These are phyloP conservation scores for Chiridota heheva DNA, from an alignment of 35 echinoderm and acorn worm genomes.

Conservation along the genomic window DNA sequence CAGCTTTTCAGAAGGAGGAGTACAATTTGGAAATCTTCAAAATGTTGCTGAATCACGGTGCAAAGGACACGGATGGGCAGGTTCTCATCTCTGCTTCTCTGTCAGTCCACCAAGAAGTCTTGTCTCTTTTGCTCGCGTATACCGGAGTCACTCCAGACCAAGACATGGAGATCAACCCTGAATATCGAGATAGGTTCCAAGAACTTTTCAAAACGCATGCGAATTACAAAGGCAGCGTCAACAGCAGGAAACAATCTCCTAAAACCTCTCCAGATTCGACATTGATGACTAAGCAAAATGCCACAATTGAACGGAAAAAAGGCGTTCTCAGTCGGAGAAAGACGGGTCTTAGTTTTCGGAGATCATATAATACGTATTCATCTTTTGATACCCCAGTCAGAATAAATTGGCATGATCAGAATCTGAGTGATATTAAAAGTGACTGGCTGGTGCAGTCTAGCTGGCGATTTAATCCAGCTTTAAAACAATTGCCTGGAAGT, in stretches of 20 bases:
- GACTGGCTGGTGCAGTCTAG: conserved; percentile 91
- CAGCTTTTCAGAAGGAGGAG: conserved; percentile 67
- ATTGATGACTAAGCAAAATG: conserved; percentile 11
- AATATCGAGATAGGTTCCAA: conserved; percentile 63
- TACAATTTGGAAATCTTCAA: conserved; percentile 87
- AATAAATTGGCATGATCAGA: conserved; percentile 96
- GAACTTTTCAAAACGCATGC: conserved; percentile 33
- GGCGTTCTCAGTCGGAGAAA: conserved; percentile 44
- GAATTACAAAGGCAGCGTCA: conserved; percentile 1
- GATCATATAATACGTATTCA: conserved; percentile 53
- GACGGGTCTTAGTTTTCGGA: conserved; percentile 72
- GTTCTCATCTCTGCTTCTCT: conserved; percentile 74
- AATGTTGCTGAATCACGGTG: conserved; percentile 80
- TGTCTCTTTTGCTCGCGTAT: conserved; percentile 70
- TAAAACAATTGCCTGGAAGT: conserved; percentile 62
- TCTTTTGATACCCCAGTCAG: conserved; percentile 82
- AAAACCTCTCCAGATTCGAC: neutral
- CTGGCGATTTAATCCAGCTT: conserved; percentile 63
- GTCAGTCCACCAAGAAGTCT: conserved; percentile 58
- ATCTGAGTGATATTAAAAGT: conserved; percentile 69
- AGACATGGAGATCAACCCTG: conserved; percentile 63
- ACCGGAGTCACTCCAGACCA: conserved; percentile 87
- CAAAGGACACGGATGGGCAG: conserved; percentile 70
- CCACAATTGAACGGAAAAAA: conserved; percentile 1
- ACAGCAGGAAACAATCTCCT: conserved; percentile 22